A percentile compares a stretch with the other conserved stretches of the same genome.
phyloP scores from a whole-genome alignment of 2,797 vertebrate genomes.

The Synaphobranchus kaupii region DNA sequence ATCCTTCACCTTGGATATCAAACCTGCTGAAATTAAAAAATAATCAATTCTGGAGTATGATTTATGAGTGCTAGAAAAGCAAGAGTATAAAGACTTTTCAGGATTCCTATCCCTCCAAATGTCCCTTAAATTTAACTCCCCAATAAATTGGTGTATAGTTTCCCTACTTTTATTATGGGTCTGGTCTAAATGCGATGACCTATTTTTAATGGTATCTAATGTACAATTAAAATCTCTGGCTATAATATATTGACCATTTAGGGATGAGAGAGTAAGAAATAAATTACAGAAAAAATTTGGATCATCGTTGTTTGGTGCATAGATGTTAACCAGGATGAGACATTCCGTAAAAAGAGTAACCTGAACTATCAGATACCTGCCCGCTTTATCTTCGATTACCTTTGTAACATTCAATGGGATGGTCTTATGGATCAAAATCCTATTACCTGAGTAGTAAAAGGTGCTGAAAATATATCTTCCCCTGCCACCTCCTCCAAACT shows the following conservation, averaged over 20 bases:
- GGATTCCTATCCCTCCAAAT: not conserved
- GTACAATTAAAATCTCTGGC: constrained; percentile 26
- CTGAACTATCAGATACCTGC: not conserved
- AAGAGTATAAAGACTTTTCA: not conserved
- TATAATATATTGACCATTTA: constrained; percentile 21
- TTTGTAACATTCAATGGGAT: not conserved
- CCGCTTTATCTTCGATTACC: not conserved
- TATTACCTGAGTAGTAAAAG: too few relatives aligned
- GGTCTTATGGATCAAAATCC: too few relatives aligned
- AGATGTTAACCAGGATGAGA: not conserved
- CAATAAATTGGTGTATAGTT: constrained; percentile 1
- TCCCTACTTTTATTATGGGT: not conserved
- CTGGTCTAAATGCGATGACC: not conserved
- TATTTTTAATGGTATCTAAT: constrained; percentile 3
- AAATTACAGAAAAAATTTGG: constrained; percentile 23
- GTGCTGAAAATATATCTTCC: too few relatives aligned
- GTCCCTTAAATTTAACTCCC: constrained; percentile 9
- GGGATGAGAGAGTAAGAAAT: constrained; percentile 8
- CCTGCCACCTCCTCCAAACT: too few relatives aligned
- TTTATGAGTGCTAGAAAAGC: not conserved
- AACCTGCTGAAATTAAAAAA: constrained; percentile 6
- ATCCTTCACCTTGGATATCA: not conserved
- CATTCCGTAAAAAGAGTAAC: not conserved
- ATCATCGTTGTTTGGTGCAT: constrained; percentile 22
- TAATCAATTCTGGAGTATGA: constrained; percentile 1